Base-by-base conservation (phyloP, 2,113 vertebrate genomes). In the Chaetura pelagica region DNA sequence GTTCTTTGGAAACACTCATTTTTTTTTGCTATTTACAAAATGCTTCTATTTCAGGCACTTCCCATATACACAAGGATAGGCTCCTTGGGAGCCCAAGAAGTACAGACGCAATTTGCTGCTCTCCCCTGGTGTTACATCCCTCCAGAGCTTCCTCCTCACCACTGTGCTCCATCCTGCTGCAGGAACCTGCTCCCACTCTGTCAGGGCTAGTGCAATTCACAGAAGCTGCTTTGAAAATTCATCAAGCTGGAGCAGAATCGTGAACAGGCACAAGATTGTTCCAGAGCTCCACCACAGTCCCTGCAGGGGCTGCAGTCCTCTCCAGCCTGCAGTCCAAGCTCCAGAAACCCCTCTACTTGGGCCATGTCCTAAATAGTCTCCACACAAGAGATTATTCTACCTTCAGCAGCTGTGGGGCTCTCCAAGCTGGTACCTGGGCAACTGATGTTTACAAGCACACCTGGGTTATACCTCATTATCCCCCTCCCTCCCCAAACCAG, bases 21-120 rank as follows among this genome's bases (percentile, higher is more conserved):
- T 74, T 82, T 82, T 75, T 55, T 63, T 0, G 0, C 66, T 38
- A 1, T 48, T 82, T 29, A 77, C 81, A 48, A 77, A 67, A 68
- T 2, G 32, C 51, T 94, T 79, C 96, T 85, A 68, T 91, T 96
- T 90, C 71, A 48, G 62, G 59, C 42, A 30, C 11, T 87, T 80
- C 46, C 40, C 27, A 29, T 35, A 18, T 2, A 16, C 21, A 16
- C 13, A 62, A 30, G 24, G 17, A 38, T 5, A 35, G 32, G 42
- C 4, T 92, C 42, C 76, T 38, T 24, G 18, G 0, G 3, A 76
- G 63, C 44, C 49, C 12, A 5, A 55, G 48, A 5, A 52, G 21
- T 55, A 58, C 63, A 89, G 63, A 75, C 48, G 46, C 76, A 30
- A 27, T 80, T 74, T 92, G 35, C 72, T 77, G 55, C 79, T 57